Conservation (phyloP, 2,888 invertebrate genomes). For the Apotomis turbidana region DNA sequence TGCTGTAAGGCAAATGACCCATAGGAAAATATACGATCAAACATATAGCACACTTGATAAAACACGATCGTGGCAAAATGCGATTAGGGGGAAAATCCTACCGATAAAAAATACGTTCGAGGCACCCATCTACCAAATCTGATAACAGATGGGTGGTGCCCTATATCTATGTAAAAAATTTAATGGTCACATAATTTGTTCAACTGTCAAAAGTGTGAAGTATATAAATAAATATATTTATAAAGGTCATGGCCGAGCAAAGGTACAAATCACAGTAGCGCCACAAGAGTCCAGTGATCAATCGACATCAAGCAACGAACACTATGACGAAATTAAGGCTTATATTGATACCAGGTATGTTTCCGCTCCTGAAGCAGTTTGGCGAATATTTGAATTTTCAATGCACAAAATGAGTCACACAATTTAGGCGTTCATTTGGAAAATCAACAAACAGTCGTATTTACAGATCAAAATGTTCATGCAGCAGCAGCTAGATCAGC, state of each 20-base stretch:
- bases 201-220: slow-evolving; percentile 43
- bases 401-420: slow-evolving; percentile 45
- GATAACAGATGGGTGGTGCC: slow-evolving; percentile 53
- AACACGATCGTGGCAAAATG: too few species aligned
- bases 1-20: background rate
- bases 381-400: slow-evolving; percentile 45
- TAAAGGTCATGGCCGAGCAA: slow-evolving; percentile 46
- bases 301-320: slow-evolving; percentile 31
- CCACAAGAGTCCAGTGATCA: slow-evolving; percentile 42
- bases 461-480: slow-evolving; percentile 39
- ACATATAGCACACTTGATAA: too few species aligned
- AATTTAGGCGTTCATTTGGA: slow-evolving; percentile 48
- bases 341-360: slow-evolving; percentile 47
- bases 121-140: too few species aligned
- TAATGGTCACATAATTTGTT: slow-evolving; percentile 55
- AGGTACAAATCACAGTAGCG: slow-evolving; percentile 37
- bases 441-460: slow-evolving; percentile 46
- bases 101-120: too few species aligned
- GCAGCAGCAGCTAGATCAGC: slow-evolving; percentile 44
- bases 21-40: background rate
- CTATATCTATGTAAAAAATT: slow-evolving; percentile 53
- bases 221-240: slow-evolving; percentile 47
- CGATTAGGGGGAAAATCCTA: too few species aligned
- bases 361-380: slow-evolving; percentile 45
- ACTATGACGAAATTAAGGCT: slow-evolving; percentile 45